These are phyloP conservation scores for Ranitomeya variabilis DNA, from an alignment of 2,113 vertebrate genomes.

Conservation along the genomic window DNA sequence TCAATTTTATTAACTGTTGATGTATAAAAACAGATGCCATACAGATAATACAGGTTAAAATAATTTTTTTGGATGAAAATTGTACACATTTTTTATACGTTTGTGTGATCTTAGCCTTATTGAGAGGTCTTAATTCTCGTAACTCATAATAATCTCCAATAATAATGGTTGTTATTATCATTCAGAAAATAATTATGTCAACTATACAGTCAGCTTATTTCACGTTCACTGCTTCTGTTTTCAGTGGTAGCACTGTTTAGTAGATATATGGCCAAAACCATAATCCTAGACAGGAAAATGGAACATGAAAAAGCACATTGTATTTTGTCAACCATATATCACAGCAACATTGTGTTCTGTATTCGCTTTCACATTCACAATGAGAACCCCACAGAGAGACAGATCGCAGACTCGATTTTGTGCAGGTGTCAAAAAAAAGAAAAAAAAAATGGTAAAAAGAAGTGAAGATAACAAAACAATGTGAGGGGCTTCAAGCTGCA, in stretches of 20 bases:
- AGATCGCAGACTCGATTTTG: conserved; percentile 43
- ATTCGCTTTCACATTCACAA: conserved; percentile 7
- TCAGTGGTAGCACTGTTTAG: conserved; percentile 4
- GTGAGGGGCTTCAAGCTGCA: not conserved
- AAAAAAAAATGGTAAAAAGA: not conserved
- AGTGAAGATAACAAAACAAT: conserved; percentile 51
- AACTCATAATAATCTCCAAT: no score
- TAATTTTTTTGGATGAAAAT: no score
- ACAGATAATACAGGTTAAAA: no score
- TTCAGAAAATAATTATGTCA: no score
- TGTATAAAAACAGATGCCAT: no score
- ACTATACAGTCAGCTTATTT: not conserved
- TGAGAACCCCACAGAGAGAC: conserved; percentile 42
- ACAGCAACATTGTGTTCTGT: conserved; percentile 20
- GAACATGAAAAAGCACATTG: conserved; percentile 29
- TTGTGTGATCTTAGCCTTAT: no score
- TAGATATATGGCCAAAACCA: not conserved
- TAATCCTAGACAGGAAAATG: not conserved
- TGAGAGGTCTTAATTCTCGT: no score
- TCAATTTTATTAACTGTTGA: no score
- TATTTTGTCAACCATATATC: conserved; percentile 44
- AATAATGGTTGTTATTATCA: no score
- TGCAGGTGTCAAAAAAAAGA: conserved; percentile 44
- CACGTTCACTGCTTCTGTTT: not conserved
- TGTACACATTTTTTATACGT: no score